A percentile compares a stretch with the other conserved stretches of the same genome.
These are phyloP conservation scores for Macrosteles quadrilineatus DNA, from an alignment of 1,140 invertebrate species.

Conservation along the genomic window DNA sequence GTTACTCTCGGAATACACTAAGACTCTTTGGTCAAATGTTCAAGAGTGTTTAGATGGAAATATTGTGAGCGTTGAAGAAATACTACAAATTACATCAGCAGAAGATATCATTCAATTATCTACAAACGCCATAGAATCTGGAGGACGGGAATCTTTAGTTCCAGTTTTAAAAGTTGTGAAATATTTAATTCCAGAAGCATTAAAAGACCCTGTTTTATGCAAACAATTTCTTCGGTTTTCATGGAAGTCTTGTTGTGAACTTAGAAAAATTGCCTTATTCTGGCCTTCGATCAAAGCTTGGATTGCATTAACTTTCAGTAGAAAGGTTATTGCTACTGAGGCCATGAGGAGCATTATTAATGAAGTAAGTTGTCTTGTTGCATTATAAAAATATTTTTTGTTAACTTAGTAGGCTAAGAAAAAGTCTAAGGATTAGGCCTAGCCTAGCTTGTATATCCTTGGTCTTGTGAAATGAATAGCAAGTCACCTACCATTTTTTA, in stretches of 20 bases:
- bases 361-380: no score
- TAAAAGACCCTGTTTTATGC: constrained; percentile 4
- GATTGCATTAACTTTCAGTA: constrained; percentile 38
- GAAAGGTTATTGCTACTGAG: constrained; percentile 15
- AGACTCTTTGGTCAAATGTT: constrained; percentile 32
- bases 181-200: constrained; percentile 21
- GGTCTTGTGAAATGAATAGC: no score
- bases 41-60: not conserved
- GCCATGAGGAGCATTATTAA: not conserved
- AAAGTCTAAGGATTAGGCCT: no score
- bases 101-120: constrained; percentile 33
- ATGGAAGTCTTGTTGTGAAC: constrained; percentile 35
- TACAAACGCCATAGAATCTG: constrained; percentile 39
- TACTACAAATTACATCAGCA: not conserved
- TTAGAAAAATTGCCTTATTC: constrained; percentile 46
- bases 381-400: no score
- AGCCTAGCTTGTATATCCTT: no score
- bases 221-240: constrained; percentile 12
- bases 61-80: not conserved
- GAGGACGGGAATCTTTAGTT: constrained; percentile 35
- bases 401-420: no score
- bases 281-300: constrained; percentile 43
- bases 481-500: no score
- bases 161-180: constrained; percentile 34
- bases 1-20: constrained; percentile 31